Conservation (phyloP, 2,888 invertebrate genomes). For the Neoitamus cyanurus region DNA sequence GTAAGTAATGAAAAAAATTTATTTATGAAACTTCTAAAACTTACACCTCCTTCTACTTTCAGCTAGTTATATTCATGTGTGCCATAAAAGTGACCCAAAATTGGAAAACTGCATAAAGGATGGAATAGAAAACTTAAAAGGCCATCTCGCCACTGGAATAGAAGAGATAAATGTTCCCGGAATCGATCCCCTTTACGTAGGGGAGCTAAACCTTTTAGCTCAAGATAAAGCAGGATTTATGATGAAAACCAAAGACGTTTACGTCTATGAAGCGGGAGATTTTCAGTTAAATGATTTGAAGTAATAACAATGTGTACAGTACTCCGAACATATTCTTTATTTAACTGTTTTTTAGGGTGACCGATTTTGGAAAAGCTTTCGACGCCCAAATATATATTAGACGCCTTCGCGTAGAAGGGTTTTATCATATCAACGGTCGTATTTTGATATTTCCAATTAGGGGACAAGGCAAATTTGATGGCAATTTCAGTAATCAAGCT, state of each 20-base stretch:
- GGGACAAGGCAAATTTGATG: conserved; percentile 76
- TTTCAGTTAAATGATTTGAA: conserved; percentile 62
- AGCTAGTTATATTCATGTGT: conserved; percentile 77
- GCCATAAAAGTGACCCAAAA: conserved; percentile 72
- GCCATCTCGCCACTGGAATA: conserved; percentile 73
- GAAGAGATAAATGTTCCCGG: conserved; percentile 76
- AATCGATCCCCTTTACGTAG: conserved; percentile 71
- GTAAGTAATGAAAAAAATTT: neutral
- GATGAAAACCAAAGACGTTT: neutral
- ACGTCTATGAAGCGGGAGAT: neutral
- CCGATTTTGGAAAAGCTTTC: neutral
- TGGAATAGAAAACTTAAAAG: conserved; percentile 72
- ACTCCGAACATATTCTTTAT: neutral
- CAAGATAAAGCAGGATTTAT: neutral
- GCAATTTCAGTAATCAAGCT: conserved; percentile 74
- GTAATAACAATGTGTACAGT: neutral
- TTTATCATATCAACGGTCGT: conserved; percentile 75
- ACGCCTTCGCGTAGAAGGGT: conserved; percentile 63
- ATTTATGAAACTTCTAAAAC: neutral
- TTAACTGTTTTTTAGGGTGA: neutral
- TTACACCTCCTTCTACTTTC: conserved; percentile 55
- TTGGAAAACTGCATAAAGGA: conserved; percentile 72
- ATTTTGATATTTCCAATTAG: conserved; percentile 78
- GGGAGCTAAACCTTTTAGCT: conserved; percentile 43
- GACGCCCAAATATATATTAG: neutral